Evolutionary conservation across 2,113 vertebrate species (phyloP).

Genomic region (Morone saxatilis): DNA sequence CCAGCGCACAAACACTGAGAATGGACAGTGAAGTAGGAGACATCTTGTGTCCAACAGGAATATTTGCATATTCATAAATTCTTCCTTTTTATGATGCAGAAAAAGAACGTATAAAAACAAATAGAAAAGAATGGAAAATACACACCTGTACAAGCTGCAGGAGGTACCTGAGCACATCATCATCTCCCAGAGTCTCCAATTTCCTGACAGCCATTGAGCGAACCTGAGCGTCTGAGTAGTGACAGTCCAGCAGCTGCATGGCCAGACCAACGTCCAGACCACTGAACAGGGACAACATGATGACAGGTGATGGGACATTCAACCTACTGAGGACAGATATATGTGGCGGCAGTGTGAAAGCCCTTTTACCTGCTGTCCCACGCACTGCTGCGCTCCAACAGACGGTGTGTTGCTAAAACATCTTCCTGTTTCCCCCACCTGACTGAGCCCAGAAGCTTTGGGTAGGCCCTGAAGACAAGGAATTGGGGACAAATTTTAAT

Average conservation of each 20-base stretch:
- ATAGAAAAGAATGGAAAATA: neutral
- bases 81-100: no score
- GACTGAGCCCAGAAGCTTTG: constrained; percentile 96
- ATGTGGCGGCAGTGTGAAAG: neutral
- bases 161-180: constrained; percentile 96
- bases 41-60: no score
- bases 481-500: neutral
- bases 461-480: constrained; percentile 87
- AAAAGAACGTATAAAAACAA: neutral
- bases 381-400: constrained; percentile 89
- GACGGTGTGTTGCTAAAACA: constrained; percentile 91
- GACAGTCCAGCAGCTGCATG: constrained; percentile 97
- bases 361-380: constrained; percentile 88
- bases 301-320: neutral
- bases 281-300: constrained; percentile 69
- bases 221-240: constrained; percentile 95
- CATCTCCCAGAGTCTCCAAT: constrained; percentile 93
- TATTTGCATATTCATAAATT: no score
- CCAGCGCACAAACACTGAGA: no score
- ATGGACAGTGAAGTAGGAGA: no score
- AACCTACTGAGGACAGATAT: neutral
- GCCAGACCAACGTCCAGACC: constrained; percentile 94
- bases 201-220: constrained; percentile 96
- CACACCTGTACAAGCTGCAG: constrained; percentile 96
- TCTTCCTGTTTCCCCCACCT: constrained; percentile 96